Base-by-base conservation (phyloP, 2,888 invertebrate genomes). In the Taenaris catops region DNA sequence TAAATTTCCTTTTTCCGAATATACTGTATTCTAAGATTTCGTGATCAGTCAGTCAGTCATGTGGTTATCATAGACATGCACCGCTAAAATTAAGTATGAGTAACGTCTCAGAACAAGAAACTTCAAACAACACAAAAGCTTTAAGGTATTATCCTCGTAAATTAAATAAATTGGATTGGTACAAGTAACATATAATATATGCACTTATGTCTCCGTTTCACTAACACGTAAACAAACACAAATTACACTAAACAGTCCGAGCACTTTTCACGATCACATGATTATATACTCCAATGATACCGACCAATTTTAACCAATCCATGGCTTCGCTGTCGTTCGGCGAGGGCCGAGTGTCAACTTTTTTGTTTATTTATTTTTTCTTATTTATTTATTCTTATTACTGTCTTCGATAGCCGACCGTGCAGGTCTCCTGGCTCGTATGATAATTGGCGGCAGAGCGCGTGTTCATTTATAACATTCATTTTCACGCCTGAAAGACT, bases 301-400 rank as follows among this genome's bases (percentile, higher is more conserved):
- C 83, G 81, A 87, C 87, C 87, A 84, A 79, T 74, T 76, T 81
- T 66, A 78, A 70, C 86, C 83, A 86, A 81, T 87, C 86, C 87
- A 87, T 87, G 60, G 63, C 61, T 64, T 59, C 60, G 55, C 61
- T 58, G 62, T 59, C 64, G 56, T 50, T 53, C 54, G 49, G 53
- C 49, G 42, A 40, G 46, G 51, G 46, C 50, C 51, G 44, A 49
- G 25, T 34, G 46, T 49, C 47, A 41, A 38, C 48, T 52, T 50
- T 44, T 46, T 38, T 53, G 49, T 44, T 46, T 38, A 38, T 31
- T 49, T 54, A 54, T 53, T 57, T 50, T 49, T 51, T 11, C 18
- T 5, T 18, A 11, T 24, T 17, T 24, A 18, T 25, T 25, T 32
- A 24, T 24, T 32, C 3, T 32, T 31, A 31, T 18, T 8, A 32